These are phyloP conservation scores for Temnothorax curvispinosus DNA, from an alignment of 1,140 invertebrate species.

Conservation along the genomic window DNA sequence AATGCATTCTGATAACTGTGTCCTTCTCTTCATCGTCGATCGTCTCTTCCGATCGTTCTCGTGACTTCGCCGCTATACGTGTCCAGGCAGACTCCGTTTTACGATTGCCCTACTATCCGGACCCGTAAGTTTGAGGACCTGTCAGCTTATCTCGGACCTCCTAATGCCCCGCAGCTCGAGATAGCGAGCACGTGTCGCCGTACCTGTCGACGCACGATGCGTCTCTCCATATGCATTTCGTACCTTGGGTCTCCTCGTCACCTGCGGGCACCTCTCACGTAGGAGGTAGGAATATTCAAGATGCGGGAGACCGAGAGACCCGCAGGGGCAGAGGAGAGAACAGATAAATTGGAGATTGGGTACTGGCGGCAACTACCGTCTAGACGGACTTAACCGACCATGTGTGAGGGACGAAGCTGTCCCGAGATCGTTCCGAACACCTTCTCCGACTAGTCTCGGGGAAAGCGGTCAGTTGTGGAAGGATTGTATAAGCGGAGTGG, in stretches of 20 bases:
- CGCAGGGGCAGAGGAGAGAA: not conserved
- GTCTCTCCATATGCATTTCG: slow-evolving; percentile 18
- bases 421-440: not conserved
- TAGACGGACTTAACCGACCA: slow-evolving; percentile 61
- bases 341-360: slow-evolving; percentile 57
- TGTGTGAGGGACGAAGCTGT: slow-evolving; percentile 45
- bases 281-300: not conserved
- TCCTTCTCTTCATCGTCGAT: not conserved
- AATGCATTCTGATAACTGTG: slow-evolving; percentile 78
- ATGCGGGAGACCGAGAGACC: not conserved
- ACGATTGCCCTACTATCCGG: slow-evolving; percentile 56
- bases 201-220: slow-evolving; percentile 30
- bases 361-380: slow-evolving; percentile 21
- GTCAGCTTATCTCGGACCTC: slow-evolving; percentile 69
- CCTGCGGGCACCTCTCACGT: slow-evolving; percentile 41
- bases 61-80: not conserved
- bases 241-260: slow-evolving; percentile 49
- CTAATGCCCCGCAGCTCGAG: slow-evolving; percentile 23
- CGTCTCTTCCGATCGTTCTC: slow-evolving; percentile 11
- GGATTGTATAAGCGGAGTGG: slow-evolving; percentile 23
- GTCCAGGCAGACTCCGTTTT: slow-evolving; percentile 43
- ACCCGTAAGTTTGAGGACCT: slow-evolving; percentile 20
- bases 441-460: not conserved
- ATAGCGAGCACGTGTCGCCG: slow-evolving; percentile 60
- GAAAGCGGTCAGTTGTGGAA: not conserved